These are phyloP conservation scores for Eumacrocentrus americanus DNA, from an alignment of 2,888 invertebrate genomes.

Conservation along the genomic window DNA sequence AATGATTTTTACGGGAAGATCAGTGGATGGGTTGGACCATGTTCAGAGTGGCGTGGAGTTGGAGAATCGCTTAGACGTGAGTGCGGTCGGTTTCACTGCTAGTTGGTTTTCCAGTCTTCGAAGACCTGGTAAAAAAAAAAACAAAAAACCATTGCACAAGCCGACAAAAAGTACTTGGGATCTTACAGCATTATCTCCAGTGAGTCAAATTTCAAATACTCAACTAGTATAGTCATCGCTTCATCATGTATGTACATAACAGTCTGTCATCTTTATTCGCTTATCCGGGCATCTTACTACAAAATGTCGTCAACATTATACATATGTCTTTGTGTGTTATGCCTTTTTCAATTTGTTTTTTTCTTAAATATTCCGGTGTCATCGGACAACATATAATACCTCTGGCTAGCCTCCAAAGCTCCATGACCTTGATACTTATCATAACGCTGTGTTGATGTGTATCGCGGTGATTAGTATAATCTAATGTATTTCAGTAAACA, in stretches of 20 bases:
- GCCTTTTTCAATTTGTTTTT: not conserved
- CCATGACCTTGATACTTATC: slow-evolving; percentile 9
- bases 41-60: slow-evolving; percentile 42
- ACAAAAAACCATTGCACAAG: slow-evolving; percentile 48
- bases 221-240: too few relatives aligned
- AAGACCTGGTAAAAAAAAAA: slow-evolving; percentile 64
- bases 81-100: slow-evolving; percentile 63
- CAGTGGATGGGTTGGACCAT: slow-evolving; percentile 54
- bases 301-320: too few relatives aligned
- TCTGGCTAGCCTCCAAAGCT: slow-evolving; percentile 14
- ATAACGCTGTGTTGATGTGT: slow-evolving; percentile 8
- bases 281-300: too few relatives aligned
- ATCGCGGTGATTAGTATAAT: too few relatives aligned
- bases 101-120: slow-evolving; percentile 84
- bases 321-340: too few relatives aligned
- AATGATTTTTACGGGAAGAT: slow-evolving; percentile 58
- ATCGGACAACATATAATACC: not conserved
- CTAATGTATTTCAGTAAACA: too few relatives aligned
- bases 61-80: slow-evolving; percentile 47
- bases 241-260: too few relatives aligned
- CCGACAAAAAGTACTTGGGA: slow-evolving; percentile 67
- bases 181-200: slow-evolving; percentile 66
- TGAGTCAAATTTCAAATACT: too few relatives aligned
- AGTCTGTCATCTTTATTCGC: too few relatives aligned
- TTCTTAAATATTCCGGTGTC: not conserved